Evolutionary conservation across 2,888 invertebrate species (phyloP), one percentile per base, ranked within the genome.

Genomic region (Sussaba pulchella): DNA sequence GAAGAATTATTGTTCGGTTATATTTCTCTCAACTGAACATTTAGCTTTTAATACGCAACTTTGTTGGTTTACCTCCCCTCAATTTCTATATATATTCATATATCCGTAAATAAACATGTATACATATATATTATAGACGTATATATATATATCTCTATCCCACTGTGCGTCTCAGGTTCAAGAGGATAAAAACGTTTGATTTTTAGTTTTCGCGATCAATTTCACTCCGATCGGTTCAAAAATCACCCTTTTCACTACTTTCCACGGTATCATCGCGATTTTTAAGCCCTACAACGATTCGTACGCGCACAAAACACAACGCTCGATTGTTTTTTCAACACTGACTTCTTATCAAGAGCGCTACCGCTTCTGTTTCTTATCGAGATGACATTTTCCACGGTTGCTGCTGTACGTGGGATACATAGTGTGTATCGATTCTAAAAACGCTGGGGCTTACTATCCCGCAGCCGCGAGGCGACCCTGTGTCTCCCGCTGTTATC

Each of bases 381-480:
- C 73, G 76, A 66, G 82, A 78, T 80, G 74, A 78, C 76, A 82
- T 81, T 81, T 83, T 83, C 71, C 72, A 76, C 76, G 72, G 71
- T 24, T 64, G 59, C 43, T n/a, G 41, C 24, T 74, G 39, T 67
- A 67, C 43, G 67, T 71, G 63, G 39, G 81, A 75, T 81, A 83
- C 83, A 83, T 83, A 61, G 76, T 75, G 78, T 80, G 64, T 84
- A 84, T 84, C 84, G 84, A 84, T 84, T 84, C 76, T 67, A 71
- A 36, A 82, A 77, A 75, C 71, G 52, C 69, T 50, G 31, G 80
- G 61, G 67, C 61, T 74, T 83, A 82, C 84, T 84, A 84, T 82
- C 83, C 84, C 83, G 82, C 84, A 82, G 82, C 81, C 82, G 81
- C 84, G 79, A 83, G 78, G 78, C 82, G 78, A 78, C 82, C 82